Evolutionary conservation across 2,888 invertebrate species (phyloP).

Genomic region (Agrotis exclamationis): DNA sequence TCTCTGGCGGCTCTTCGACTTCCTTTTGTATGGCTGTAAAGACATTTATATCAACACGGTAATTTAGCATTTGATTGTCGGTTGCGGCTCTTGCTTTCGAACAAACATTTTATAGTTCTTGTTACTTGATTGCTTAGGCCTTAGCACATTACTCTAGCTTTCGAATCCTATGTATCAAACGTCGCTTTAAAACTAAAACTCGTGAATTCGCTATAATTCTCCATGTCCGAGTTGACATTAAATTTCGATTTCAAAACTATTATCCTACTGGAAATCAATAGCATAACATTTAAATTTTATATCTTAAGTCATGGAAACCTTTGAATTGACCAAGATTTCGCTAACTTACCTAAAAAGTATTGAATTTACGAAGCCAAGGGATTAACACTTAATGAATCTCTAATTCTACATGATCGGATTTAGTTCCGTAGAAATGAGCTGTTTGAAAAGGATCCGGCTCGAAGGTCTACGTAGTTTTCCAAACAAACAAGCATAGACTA

Average conservation of each 20-base stretch:
- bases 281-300: background rate
- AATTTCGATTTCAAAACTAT: background rate
- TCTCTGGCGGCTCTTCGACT: slow-evolving; percentile 43
- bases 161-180: slow-evolving; percentile 1
- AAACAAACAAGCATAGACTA: no score
- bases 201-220: background rate
- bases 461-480: no score
- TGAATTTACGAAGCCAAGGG: no score
- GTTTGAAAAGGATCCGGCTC: background rate
- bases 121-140: background rate
- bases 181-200: background rate
- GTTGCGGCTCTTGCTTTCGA: slow-evolving; percentile 35
- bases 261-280: background rate
- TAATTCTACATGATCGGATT: background rate
- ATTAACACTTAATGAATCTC: background rate
- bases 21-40: slow-evolving; percentile 45
- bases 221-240: background rate
- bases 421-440: background rate
- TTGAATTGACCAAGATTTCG: background rate
- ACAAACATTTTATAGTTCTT: slow-evolving; percentile 12
- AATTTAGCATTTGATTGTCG: slow-evolving; percentile 24
- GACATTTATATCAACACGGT: slow-evolving; percentile 44
- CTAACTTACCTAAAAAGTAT: no score
- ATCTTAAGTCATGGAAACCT: background rate
- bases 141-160: background rate